These are phyloP conservation scores for Plusia festucae DNA, from an alignment of 2,888 invertebrate species.

Conservation along the genomic window DNA sequence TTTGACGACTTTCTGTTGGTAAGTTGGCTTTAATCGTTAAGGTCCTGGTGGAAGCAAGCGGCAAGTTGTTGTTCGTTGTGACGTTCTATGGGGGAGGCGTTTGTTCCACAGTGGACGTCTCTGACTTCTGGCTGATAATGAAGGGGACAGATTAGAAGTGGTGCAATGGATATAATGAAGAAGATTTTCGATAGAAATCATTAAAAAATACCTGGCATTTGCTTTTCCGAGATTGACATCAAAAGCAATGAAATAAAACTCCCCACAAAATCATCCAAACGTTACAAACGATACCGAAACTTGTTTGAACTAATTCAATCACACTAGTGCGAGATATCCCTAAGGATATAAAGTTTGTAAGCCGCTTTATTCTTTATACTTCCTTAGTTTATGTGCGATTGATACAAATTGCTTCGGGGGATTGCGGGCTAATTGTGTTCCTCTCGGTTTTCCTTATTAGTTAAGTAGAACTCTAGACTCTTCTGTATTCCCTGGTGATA, in stretches of 20 bases:
- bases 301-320: conserved; percentile 73
- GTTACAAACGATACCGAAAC: conserved; percentile 48
- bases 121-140: too few relatives aligned
- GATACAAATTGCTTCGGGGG: conserved; percentile 70
- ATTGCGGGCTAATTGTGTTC: conserved; percentile 53
- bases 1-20: too few relatives aligned
- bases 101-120: too few relatives aligned
- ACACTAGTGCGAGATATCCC: conserved; percentile 63
- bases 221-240: too few relatives aligned
- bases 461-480: conserved; percentile 10
- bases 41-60: too few relatives aligned
- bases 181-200: too few relatives aligned
- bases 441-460: conserved; percentile 31
- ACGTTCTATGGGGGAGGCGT: too few relatives aligned
- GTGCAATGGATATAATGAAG: too few relatives aligned
- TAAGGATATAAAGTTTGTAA: conserved; percentile 68
- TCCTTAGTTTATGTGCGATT: conserved; percentile 61
- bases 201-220: too few relatives aligned
- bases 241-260: conserved; percentile 49
- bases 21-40: too few relatives aligned
- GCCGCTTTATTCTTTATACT: conserved; percentile 63
- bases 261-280: conserved; percentile 50
- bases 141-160: too few relatives aligned
- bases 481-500: not conserved
- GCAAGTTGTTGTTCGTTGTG: too few relatives aligned